Conservation (phyloP, 2,797 vertebrate genomes). For the Dallia pectoralis region DNA sequence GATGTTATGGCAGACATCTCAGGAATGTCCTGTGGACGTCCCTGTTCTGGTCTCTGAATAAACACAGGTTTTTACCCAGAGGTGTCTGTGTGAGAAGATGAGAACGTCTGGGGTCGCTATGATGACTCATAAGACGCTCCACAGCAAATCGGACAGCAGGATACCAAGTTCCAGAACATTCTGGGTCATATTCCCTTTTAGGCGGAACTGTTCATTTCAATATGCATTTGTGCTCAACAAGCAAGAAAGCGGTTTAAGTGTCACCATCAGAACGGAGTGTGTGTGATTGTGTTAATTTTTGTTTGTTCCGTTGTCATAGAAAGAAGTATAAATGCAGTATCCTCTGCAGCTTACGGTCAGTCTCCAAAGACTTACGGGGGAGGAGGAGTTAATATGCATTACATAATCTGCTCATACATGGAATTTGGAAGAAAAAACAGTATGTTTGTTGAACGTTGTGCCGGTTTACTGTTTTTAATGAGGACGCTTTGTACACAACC, state of each 20-base stretch:
- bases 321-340: background rate
- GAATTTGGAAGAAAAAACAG: background rate
- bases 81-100: background rate
- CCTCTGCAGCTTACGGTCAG: background rate
- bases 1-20: slow-evolving; percentile 3
- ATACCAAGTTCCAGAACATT: no score
- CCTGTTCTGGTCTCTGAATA: background rate
- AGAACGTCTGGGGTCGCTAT: background rate
- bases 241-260: no score
- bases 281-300: no score
- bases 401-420: background rate
- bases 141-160: no score
- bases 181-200: no score
- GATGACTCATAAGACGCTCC: no score
- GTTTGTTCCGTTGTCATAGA: no score
- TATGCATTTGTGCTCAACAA: no score
- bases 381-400: background rate
- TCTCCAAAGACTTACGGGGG: background rate
- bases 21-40: slow-evolving; percentile 13
- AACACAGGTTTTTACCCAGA: slow-evolving; percentile 7
- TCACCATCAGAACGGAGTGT: no score
- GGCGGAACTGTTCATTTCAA: no score
- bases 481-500: background rate
- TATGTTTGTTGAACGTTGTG: background rate
- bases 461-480: background rate